phyloP scores from a whole-genome alignment of 2,113 vertebrate genomes.

The Haemorhous mexicanus region DNA sequence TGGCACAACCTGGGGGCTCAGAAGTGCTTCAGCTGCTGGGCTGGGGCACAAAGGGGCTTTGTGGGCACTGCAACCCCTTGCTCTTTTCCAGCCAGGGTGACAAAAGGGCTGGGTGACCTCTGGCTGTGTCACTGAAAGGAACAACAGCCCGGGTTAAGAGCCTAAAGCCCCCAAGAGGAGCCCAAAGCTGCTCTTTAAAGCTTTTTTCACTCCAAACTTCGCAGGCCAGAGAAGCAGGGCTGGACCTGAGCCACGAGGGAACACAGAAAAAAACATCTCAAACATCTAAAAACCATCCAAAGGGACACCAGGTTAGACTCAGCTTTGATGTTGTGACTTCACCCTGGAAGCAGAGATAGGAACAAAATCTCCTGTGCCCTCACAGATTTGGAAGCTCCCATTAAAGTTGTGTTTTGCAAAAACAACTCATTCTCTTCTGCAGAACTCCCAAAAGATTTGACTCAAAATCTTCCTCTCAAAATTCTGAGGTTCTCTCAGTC shows the following conservation, averaged over 20 bases:
- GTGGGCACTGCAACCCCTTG: not conserved
- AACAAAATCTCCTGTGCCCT: not conserved
- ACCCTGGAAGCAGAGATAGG: not conserved
- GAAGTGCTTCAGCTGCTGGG: not conserved
- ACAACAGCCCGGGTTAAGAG: slow-evolving; percentile 57
- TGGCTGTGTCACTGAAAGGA: not conserved
- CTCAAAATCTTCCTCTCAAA: not conserved
- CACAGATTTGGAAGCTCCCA: not conserved
- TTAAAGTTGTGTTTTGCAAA: not conserved
- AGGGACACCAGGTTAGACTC: not conserved
- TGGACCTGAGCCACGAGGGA: not conserved
- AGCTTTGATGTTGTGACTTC: not conserved
- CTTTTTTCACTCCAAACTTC: not conserved
- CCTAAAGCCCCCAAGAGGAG: not conserved
- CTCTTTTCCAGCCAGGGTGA: not conserved
- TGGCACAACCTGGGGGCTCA: slow-evolving; percentile 9
- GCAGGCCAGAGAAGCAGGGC: not conserved
- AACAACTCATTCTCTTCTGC: not conserved
- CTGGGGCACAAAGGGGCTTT: slow-evolving; percentile 28
- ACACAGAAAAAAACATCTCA: not conserved
- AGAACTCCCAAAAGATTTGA: not conserved
- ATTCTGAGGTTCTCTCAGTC: not conserved
- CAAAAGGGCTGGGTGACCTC: slow-evolving; percentile 42
- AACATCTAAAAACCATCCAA: not conserved
- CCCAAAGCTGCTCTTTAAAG: not conserved